These are phyloP conservation scores for Bufotes viridis DNA, from an alignment of 2,797 vertebrate species.

Conservation along the genomic window DNA sequence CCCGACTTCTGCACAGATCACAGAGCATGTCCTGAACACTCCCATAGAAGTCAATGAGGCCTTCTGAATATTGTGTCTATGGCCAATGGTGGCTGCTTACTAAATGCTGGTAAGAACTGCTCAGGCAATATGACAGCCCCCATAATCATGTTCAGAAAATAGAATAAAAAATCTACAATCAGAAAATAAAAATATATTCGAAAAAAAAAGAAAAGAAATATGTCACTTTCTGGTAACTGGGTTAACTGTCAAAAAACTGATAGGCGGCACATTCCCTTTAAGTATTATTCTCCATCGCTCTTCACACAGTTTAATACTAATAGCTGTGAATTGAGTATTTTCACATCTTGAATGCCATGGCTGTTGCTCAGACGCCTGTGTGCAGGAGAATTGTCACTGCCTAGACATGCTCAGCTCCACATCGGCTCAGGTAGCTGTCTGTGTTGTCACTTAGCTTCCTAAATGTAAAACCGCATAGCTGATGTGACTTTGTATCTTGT, in stretches of 20 bases:
- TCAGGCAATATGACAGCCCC: too few relatives aligned
- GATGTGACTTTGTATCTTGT: slow-evolving; percentile 15
- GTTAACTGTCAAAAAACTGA: not conserved
- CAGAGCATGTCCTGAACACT: too few relatives aligned
- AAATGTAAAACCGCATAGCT: not conserved
- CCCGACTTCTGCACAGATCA: too few relatives aligned
- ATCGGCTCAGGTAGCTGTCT: not conserved
- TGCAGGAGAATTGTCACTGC: not conserved
- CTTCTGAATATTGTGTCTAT: too few relatives aligned
- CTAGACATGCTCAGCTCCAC: not conserved
- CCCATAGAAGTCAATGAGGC: too few relatives aligned
- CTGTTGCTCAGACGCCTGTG: not conserved
- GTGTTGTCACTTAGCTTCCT: not conserved
- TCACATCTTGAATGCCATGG: not conserved
- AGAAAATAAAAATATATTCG: too few relatives aligned
- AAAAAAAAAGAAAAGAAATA: too few relatives aligned
- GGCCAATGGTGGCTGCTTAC: too few relatives aligned
- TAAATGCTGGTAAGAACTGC: too few relatives aligned
- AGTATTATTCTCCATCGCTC: not conserved
- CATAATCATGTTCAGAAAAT: too few relatives aligned
- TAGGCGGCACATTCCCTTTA: not conserved
- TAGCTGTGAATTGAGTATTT: not conserved
- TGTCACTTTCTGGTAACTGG: too few relatives aligned
- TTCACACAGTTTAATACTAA: not conserved
- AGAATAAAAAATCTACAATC: too few relatives aligned